Conservation (phyloP, 2,888 invertebrate species). For the Ashinkailepas kermadecensis region DNA sequence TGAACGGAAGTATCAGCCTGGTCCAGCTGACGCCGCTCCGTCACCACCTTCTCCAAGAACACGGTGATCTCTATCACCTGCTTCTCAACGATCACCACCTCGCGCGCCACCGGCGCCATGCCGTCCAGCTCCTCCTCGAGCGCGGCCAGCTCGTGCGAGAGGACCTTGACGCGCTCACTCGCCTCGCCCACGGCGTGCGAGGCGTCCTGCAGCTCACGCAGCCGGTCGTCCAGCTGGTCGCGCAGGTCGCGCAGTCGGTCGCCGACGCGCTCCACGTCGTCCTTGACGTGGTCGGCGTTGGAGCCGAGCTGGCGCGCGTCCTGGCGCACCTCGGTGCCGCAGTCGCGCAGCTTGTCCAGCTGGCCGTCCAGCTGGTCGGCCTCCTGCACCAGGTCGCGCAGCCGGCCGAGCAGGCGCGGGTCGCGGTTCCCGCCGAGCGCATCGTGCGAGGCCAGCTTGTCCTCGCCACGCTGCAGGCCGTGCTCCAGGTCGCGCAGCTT, state of each 20-base stretch:
- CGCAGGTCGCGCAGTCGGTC: slow-evolving; percentile 70
- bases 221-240: slow-evolving; percentile 66
- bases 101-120: slow-evolving; percentile 79
- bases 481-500: slow-evolving; percentile 75
- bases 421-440: slow-evolving; percentile 64
- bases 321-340: slow-evolving; percentile 66
- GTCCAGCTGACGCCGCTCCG: slow-evolving; percentile 44
- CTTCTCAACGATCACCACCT: slow-evolving; percentile 69
- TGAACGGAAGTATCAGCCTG: slow-evolving; percentile 66
- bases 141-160: slow-evolving; percentile 65
- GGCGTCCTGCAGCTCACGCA: slow-evolving; percentile 71
- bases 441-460: slow-evolving; percentile 67
- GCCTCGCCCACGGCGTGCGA: slow-evolving; percentile 79
- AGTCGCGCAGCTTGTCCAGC: slow-evolving; percentile 54
- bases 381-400: slow-evolving; percentile 69
- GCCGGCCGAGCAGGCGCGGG: slow-evolving; percentile 72
- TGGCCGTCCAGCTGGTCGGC: slow-evolving; percentile 69
- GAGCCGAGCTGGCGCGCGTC: slow-evolving; percentile 64
- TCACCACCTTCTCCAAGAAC: slow-evolving; percentile 41
- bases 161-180: slow-evolving; percentile 72
- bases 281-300: slow-evolving; percentile 66
- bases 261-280: slow-evolving; percentile 66
- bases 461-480: slow-evolving; percentile 78
- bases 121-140: slow-evolving; percentile 75
- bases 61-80: slow-evolving; percentile 70